These are phyloP conservation scores for Drosophila sechellia DNA, from an alignment of 1,140 invertebrate genomes.

Conservation along the genomic window DNA sequence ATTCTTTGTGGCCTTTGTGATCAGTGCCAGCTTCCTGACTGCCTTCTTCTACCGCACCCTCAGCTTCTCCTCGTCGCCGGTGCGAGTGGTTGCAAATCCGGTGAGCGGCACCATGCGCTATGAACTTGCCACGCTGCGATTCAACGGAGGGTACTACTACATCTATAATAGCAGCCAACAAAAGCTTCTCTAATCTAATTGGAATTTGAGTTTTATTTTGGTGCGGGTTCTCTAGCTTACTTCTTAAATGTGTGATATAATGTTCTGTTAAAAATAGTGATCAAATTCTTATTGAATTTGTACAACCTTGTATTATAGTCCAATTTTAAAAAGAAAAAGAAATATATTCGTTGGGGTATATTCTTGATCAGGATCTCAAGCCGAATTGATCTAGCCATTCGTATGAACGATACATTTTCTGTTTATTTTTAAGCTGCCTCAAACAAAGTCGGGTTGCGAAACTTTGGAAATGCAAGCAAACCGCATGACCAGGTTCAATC, in stretches of 20 bases:
- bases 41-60: constrained; percentile 80
- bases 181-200: constrained; percentile 19
- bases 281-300: too few relatives aligned
- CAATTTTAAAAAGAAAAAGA: background rate
- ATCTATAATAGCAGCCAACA: constrained; percentile 50
- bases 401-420: background rate
- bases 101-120: background rate
- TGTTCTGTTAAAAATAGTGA: too few relatives aligned
- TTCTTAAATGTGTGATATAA: background rate
- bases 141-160: constrained; percentile 63
- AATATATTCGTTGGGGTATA: too few relatives aligned
- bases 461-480: background rate
- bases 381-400: too few relatives aligned
- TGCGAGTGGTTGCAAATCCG: constrained; percentile 5
- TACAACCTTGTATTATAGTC: background rate
- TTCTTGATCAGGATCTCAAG: background rate
- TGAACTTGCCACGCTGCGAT: constrained; percentile 38
- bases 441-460: background rate
- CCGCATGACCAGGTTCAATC: constrained; percentile 11
- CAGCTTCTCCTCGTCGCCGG: constrained; percentile 32
- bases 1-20: constrained; percentile 77
- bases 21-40: constrained; percentile 77
- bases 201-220: background rate
- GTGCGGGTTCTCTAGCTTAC: too few relatives aligned
- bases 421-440: background rate